phyloP scores from a whole-genome alignment of 2,888 invertebrate genomes.

The Ferdinandea cuprea region DNA sequence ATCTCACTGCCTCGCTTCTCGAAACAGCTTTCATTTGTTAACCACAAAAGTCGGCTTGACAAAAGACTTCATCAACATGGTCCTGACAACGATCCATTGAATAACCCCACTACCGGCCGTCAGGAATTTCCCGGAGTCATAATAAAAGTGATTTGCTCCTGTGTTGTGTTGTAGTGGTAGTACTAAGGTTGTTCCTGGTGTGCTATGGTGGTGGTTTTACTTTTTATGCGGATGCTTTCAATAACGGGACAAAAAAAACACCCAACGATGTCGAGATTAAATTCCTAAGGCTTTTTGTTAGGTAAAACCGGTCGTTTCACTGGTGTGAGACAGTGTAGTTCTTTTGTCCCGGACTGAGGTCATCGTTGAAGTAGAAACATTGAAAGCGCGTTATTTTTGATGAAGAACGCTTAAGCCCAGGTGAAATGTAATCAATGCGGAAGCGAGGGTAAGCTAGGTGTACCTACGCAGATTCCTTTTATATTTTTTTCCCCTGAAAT shows the following conservation, averaged over 20 bases:
- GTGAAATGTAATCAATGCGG: conserved; percentile 20
- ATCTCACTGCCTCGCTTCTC: conserved; percentile 14
- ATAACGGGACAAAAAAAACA: conserved; percentile 62
- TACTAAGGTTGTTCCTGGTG: neutral
- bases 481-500: neutral
- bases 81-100: conserved; percentile 52
- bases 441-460: neutral
- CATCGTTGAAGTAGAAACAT: conserved; percentile 50
- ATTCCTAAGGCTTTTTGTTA: conserved; percentile 63
- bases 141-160: conserved; percentile 64
- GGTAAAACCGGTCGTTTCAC: neutral
- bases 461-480: neutral
- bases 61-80: conserved; percentile 70
- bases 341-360: conserved; percentile 36
- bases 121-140: conserved; percentile 66
- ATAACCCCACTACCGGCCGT: conserved; percentile 15
- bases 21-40: conserved; percentile 65
- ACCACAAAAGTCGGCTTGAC: conserved; percentile 70
- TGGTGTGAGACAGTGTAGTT: neutral
- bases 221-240: conserved; percentile 58
- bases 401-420: conserved; percentile 18
- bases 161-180: neutral
- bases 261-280: conserved; percentile 63
- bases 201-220: neutral
- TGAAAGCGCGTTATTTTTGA: conserved; percentile 44